Evolutionary conservation across 2,888 invertebrate genomes (phyloP).

Genomic region (Thereva unica): DNA sequence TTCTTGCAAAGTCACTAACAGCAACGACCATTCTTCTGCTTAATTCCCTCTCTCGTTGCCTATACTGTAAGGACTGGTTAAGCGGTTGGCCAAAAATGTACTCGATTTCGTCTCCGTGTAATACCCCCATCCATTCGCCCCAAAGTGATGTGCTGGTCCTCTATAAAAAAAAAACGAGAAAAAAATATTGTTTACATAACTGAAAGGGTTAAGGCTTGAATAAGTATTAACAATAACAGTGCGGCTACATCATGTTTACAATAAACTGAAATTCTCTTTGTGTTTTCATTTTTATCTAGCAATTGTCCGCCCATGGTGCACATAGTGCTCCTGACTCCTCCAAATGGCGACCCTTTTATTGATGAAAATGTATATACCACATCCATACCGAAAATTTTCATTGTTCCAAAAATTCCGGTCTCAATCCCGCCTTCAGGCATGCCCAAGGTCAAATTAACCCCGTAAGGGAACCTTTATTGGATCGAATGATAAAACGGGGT

Average conservation of each 20-base stretch:
- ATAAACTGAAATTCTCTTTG: too few relatives aligned
- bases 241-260: not conserved
- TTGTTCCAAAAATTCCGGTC: too few relatives aligned
- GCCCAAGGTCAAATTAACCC: too few relatives aligned
- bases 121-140: slow-evolving; percentile 99
- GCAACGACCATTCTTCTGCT: slow-evolving; percentile 90
- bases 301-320: too few relatives aligned
- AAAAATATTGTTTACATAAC: not conserved
- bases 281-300: too few relatives aligned
- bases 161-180: slow-evolving; percentile 60
- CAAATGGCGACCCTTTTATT: too few relatives aligned
- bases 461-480: too few relatives aligned
- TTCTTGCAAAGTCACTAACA: slow-evolving; percentile 90
- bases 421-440: too few relatives aligned
- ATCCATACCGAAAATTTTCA: too few relatives aligned
- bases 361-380: too few relatives aligned
- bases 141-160: slow-evolving; percentile 89
- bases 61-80: slow-evolving; percentile 85
- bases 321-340: too few relatives aligned
- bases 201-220: not conserved
- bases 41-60: slow-evolving; percentile 81
- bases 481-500: not conserved
- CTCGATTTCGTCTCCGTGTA: slow-evolving; percentile 98
- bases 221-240: not conserved
- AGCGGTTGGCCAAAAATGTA: slow-evolving; percentile 96